Base-by-base conservation (phyloP, 1,140 invertebrate species). In the Penaeus indicus region DNA sequence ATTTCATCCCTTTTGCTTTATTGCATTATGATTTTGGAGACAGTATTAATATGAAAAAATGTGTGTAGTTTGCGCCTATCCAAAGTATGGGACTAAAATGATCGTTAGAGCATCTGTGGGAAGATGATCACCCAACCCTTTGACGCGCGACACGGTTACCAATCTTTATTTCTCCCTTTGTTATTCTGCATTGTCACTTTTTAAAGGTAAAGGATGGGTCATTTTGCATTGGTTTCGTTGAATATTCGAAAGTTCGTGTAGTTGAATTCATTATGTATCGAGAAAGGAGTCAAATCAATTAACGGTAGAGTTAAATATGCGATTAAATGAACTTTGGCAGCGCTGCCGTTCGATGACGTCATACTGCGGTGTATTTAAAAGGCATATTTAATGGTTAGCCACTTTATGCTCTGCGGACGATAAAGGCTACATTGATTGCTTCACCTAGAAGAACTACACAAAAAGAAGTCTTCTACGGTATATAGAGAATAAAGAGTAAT, bases 341-440 rank as follows among this genome's bases (percentile, higher is more conserved):
- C 47, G 11, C 72, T 85, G 72, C 32, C 27, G 22, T 25, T 27
- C 32, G 16, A 62, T 78, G 84, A 85, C 84, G 84, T 85, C 84
- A 85, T 62, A 18, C 27, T 85, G 84, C 84, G 84, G 84, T 62
- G 61, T 42, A 27, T 85, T 85, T 78, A 62, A 85, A 85, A 62
- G 84, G 54, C 18, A 75, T 61, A 25, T 85, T 21, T 32, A 25
- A 85, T 63, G 60, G 25, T 62, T n/a, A 21, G 75, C 22, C 47
- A 83, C 27, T 42, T n/a, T 27, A 32, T 42, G 63, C 10, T 69
- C 32, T 38, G 27, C 18, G 19, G 32, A 18, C 13, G 22, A 69
- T 69, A 47, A 69, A 32, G 32, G 0, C 54, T n/a, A 64, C n/a
- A 72, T 25, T 69, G 19, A 21, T 72, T 18, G 47, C 22, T 25